Conservation (phyloP, 2,797 vertebrate genomes). For the Scolopax rusticola region DNA sequence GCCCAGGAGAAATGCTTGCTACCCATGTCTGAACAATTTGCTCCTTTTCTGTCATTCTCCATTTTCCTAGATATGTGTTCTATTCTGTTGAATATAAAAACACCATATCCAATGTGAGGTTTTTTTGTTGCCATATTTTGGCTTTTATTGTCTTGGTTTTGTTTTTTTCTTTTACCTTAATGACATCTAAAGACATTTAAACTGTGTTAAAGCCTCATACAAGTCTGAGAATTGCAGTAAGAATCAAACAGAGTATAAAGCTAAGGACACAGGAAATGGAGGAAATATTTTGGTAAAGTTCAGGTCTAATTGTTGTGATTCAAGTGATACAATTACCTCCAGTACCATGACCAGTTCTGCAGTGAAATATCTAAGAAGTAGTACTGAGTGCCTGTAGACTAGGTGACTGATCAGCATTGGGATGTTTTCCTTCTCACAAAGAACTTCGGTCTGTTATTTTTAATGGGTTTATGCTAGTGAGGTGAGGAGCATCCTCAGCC, state of each 20-base stretch:
- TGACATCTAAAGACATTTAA: neutral
- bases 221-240: neutral
- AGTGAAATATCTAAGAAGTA: neutral
- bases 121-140: neutral
- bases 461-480: neutral
- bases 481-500: neutral
- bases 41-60: neutral
- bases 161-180: neutral
- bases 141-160: neutral
- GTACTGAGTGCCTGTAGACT: neutral
- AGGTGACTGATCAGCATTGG: neutral
- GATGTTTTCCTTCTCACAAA: neutral
- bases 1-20: neutral
- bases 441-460: neutral
- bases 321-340: neutral
- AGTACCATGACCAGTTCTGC: neutral
- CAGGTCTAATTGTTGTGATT: neutral
- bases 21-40: neutral
- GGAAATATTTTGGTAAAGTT: neutral
- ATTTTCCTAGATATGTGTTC: neutral
- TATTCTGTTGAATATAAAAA: neutral
- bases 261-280: neutral
- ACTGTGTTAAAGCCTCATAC: neutral
- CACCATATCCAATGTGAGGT: fast-evolving
- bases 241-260: neutral